These are phyloP conservation scores for Ciona savignyi DNA, from an alignment of 23 tunicate species.

Conservation along the genomic window DNA sequence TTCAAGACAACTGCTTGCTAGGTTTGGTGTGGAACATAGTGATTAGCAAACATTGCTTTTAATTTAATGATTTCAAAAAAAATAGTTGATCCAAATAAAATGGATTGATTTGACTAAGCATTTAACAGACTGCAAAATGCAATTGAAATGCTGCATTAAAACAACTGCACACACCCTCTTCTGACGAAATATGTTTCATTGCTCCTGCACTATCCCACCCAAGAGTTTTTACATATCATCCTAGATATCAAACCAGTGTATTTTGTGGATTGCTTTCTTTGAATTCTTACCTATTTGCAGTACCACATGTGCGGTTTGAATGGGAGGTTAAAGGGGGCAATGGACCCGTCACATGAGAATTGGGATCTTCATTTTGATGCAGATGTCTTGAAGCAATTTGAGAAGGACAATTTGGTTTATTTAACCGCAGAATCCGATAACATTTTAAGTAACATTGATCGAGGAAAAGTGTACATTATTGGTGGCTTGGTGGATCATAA, in stretches of 20 bases:
- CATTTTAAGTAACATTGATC: constrained; percentile 25
- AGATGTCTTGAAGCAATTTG: constrained; percentile 11
- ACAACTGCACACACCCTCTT: no score
- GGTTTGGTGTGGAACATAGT: no score
- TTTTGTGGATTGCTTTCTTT: not conserved
- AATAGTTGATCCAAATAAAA: no score
- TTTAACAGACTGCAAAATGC: no score
- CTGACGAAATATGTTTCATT: no score
- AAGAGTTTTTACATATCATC: no score
- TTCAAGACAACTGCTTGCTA: no score
- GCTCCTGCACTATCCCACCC: no score
- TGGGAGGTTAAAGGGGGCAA: constrained; percentile 20
- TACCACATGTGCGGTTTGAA: constrained; percentile 72
- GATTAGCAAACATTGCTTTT: no score
- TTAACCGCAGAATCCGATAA: constrained; percentile 66
- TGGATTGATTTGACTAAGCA: no score
- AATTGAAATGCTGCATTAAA: no score
- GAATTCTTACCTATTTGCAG: constrained; percentile 21
- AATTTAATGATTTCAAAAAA: no score
- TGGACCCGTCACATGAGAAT: constrained; percentile 65
- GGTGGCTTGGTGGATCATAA: constrained; percentile 96
- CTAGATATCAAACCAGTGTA: not conserved
- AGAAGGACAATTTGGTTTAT: constrained; percentile 43
- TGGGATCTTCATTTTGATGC: constrained; percentile 90
- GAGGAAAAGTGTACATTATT: constrained; percentile 78